Percentiles rank a stretch among this genome's conserved stretches.
phyloP scores from a whole-genome alignment of 2,888 invertebrate species.

The Aspidiotus rigidus region DNA sequence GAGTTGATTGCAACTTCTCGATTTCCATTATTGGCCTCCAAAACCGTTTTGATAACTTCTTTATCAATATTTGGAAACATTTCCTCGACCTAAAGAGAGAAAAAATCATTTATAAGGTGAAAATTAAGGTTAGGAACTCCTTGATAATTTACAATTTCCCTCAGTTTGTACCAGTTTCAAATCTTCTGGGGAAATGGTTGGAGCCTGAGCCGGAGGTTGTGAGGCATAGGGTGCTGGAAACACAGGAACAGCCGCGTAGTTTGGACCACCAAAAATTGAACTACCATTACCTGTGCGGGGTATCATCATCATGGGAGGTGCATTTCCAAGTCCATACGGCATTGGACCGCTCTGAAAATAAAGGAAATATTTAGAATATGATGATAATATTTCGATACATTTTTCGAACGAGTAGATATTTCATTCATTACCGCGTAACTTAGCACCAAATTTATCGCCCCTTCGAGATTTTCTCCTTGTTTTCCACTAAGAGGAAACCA shows the following conservation, averaged over 20 bases:
- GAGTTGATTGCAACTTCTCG: slow-evolving; percentile 86
- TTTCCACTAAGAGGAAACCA: slow-evolving; percentile 91
- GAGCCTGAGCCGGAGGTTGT: slow-evolving; percentile 41
- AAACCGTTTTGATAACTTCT: slow-evolving; percentile 82
- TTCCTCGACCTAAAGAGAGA: slow-evolving; percentile 65
- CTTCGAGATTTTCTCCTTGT: slow-evolving; percentile 89
- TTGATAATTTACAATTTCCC: not conserved
- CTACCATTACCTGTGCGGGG: slow-evolving; percentile 46
- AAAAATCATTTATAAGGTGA: slow-evolving; percentile 24
- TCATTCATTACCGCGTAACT: slow-evolving; percentile 57
- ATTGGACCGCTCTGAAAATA: slow-evolving; percentile 22
- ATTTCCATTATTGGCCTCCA: slow-evolving; percentile 79
- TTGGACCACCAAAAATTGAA: slow-evolving; percentile 40
- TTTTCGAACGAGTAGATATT: slow-evolving; percentile 13
- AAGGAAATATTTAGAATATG: not conserved
- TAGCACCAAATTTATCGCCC: slow-evolving; percentile 82
- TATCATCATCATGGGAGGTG: slow-evolving; percentile 60
- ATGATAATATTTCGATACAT: slow-evolving; percentile 44
- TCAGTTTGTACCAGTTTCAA: slow-evolving; percentile 51
- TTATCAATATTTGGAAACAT: slow-evolving; percentile 95
- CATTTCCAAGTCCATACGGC: slow-evolving; percentile 41
- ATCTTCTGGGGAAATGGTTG: slow-evolving; percentile 49
- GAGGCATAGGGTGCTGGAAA: slow-evolving; percentile 47
- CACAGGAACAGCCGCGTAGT: slow-evolving; percentile 46
- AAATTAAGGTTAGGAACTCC: not conserved